A percentile compares a stretch with the other conserved stretches of the same genome.
phyloP scores from a whole-genome alignment of 1,140 invertebrate genomes.

The Lepidurus arcticus region DNA sequence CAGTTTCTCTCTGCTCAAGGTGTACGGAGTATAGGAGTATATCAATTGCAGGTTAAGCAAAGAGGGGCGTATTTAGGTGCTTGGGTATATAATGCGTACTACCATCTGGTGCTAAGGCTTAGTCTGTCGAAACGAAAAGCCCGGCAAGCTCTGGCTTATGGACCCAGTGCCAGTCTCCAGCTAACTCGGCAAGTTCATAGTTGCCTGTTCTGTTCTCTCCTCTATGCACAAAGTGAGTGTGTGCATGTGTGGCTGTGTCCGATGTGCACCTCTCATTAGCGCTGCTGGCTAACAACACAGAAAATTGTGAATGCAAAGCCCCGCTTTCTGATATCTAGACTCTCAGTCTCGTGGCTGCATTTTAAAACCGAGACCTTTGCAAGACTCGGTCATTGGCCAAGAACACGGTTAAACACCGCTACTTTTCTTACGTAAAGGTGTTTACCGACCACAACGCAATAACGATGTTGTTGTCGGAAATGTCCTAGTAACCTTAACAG shows the following conservation, averaged over 20 bases:
- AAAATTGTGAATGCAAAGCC: background rate
- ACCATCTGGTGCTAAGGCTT: constrained; percentile 17
- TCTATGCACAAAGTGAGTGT: background rate
- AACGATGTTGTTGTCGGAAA: background rate
- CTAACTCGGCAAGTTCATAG: background rate
- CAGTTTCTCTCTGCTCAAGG: background rate
- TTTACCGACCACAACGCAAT: background rate
- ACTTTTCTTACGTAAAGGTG: background rate
- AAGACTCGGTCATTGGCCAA: background rate
- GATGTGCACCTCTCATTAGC: background rate
- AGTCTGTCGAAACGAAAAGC: background rate
- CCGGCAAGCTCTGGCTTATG: background rate
- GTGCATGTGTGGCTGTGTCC: background rate
- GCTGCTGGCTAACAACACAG: background rate
- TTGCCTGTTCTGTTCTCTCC: background rate
- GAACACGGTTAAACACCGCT: background rate
- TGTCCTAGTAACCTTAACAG: background rate
- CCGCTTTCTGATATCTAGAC: background rate
- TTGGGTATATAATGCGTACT: background rate
- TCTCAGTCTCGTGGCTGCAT: background rate
- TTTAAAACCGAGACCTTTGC: too few relatives aligned
- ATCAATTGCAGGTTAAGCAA: background rate
- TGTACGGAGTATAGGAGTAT: background rate
- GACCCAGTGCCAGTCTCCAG: background rate
- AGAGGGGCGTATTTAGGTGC: constrained; percentile 1